These are phyloP conservation scores for Selenia dentaria DNA, from an alignment of 2,888 invertebrate genomes.

Conservation along the genomic window DNA sequence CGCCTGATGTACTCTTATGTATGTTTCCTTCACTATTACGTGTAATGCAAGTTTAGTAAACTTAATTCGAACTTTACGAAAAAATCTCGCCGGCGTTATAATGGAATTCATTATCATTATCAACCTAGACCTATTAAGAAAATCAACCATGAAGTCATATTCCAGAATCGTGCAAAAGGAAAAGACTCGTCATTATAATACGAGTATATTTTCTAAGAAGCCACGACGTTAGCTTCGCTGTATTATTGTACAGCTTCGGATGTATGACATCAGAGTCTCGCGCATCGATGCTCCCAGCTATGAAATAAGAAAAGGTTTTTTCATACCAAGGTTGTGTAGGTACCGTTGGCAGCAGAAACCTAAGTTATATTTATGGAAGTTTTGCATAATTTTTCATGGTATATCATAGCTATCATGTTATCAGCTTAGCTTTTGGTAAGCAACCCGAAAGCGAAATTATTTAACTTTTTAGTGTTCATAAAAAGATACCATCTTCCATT, in stretches of 20 bases:
- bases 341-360: conserved; percentile 19
- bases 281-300: conserved; percentile 54
- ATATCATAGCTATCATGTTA: too few relatives aligned
- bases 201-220: conserved; percentile 38
- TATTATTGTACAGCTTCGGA: conserved; percentile 35
- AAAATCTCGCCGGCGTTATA: too few relatives aligned
- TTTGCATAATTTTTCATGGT: too few relatives aligned
- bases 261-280: conserved; percentile 60
- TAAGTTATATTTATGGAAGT: too few relatives aligned
- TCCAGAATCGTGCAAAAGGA: conserved; percentile 19
- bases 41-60: too few relatives aligned
- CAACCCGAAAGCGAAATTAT: too few relatives aligned
- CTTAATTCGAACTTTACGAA: too few relatives aligned
- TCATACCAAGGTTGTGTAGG: conserved; percentile 43
- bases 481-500: too few relatives aligned
- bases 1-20: too few relatives aligned
- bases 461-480: too few relatives aligned
- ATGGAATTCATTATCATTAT: conserved; percentile 7
- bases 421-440: too few relatives aligned
- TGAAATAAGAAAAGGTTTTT: conserved; percentile 49
- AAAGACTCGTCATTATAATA: conserved; percentile 18
- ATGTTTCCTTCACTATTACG: too few relatives aligned
- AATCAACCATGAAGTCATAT: conserved; percentile 18
- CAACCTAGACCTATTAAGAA: conserved; percentile 4
- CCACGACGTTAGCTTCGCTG: conserved; percentile 36